These are phyloP conservation scores for Zaprionus obscuricornis DNA, from an alignment of 2,888 invertebrate species.

Conservation along the genomic window DNA sequence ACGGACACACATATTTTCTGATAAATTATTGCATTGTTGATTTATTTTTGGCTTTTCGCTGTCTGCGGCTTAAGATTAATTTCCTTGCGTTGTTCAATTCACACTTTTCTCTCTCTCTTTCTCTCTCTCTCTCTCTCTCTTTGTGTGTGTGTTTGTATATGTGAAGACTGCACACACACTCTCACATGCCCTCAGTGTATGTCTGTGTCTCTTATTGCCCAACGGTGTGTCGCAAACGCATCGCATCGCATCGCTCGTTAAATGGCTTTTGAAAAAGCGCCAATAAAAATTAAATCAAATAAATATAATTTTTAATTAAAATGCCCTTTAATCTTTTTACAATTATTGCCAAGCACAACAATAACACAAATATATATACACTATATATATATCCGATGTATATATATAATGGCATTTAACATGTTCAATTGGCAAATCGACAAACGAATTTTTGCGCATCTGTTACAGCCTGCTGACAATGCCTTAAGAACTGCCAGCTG, in stretches of 20 bases:
- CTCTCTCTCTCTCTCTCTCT: background rate
- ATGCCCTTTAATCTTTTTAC: slow-evolving; percentile 72
- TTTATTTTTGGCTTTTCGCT: slow-evolving; percentile 79
- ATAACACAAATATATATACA: no score
- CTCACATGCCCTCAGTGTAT: no score
- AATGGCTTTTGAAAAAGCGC: slow-evolving; percentile 73
- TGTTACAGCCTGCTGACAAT: no score
- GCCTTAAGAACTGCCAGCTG: no score
- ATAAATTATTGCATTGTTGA: slow-evolving; percentile 79
- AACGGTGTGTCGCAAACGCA: no score
- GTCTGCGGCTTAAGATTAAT: slow-evolving; percentile 81
- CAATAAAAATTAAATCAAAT: slow-evolving; percentile 77
- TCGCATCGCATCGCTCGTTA: slow-evolving; percentile 44
- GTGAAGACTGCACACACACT: no score
- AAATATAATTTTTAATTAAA: slow-evolving; percentile 77
- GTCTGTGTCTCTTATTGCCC: no score
- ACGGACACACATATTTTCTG: slow-evolving; percentile 77
- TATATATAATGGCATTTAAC: no score
- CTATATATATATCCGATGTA: no score
- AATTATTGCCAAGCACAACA: slow-evolving; percentile 63
- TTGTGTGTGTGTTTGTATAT: no score
- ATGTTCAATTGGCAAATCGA: no score
- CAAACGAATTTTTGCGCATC: no score
- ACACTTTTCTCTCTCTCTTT: slow-evolving; percentile 44
- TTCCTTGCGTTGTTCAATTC: slow-evolving; percentile 75